Conservation (phyloP, 2,797 vertebrate species). For the Jordanella pulchra region DNA sequence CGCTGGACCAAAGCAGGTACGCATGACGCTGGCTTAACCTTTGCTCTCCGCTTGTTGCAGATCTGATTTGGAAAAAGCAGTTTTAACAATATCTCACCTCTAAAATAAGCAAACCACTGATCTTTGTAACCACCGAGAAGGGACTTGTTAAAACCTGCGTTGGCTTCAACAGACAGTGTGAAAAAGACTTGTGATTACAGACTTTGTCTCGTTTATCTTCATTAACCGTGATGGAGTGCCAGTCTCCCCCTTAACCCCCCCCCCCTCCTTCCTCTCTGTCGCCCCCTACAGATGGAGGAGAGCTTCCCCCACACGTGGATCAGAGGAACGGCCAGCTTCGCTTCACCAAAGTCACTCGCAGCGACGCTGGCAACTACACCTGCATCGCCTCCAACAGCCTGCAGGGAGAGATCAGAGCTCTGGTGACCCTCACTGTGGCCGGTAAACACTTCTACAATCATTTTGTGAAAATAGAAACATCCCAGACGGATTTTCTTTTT, state of each 20-base stretch:
- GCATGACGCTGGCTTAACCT: conserved; percentile 1
- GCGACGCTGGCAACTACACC: conserved; percentile 91
- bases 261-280: conserved; percentile 22
- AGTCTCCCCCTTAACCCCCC: background rate
- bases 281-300: conserved; percentile 85
- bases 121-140: conserved; percentile 12
- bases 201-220: background rate
- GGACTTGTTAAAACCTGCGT: conserved; percentile 20
- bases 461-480: background rate
- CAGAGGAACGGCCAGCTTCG: conserved; percentile 86
- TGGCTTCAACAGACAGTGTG: conserved; percentile 3
- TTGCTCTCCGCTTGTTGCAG: background rate
- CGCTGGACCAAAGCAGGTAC: conserved; percentile 92
- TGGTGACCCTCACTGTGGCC: conserved; percentile 90
- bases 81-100: conserved; percentile 6
- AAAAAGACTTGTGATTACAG: conserved; percentile 21
- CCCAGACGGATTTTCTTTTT: conserved; percentile 24
- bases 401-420: conserved; percentile 92
- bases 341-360: conserved; percentile 89
- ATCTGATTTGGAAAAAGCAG: conserved; percentile 15
- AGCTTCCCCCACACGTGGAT: conserved; percentile 83
- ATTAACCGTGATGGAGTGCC: background rate
- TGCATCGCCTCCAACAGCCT: conserved; percentile 92
- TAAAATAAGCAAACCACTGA: background rate
- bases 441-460: conserved; percentile 74